Conservation (phyloP, 2,797 vertebrate genomes). For the Crocodylus rhombifer region DNA sequence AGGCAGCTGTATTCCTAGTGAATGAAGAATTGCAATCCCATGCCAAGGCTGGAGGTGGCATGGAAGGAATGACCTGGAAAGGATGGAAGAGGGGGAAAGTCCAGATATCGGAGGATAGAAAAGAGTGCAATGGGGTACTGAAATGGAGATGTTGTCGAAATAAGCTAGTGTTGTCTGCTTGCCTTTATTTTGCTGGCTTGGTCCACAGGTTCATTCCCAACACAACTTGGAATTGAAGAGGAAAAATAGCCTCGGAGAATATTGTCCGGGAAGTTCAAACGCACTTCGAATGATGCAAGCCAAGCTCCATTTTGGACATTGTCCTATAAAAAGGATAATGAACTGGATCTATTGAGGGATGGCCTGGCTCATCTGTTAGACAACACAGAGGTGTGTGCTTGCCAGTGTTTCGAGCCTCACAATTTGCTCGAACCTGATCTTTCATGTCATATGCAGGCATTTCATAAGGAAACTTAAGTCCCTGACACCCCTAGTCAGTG, state of each 20-base stretch:
- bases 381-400: background rate
- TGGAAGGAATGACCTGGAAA: background rate
- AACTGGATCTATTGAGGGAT: background rate
- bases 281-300: background rate
- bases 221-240: background rate
- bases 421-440: slow-evolving; percentile 6
- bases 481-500: background rate
- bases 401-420: background rate
- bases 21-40: background rate
- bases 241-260: background rate
- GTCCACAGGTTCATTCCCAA: background rate
- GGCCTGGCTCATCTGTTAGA: background rate
- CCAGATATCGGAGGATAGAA: background rate
- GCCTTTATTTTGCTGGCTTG: background rate
- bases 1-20: background rate
- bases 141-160: background rate
- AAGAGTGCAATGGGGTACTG: background rate
- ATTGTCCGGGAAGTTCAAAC: background rate
- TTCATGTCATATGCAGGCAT: slow-evolving; percentile 25
- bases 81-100: background rate
- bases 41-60: background rate
- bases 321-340: background rate
- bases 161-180: background rate
- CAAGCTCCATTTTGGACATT: background rate
- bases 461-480: background rate